Evolutionary conservation across 2,888 invertebrate species (phyloP).

Genomic region (Idaea dimidiata): DNA sequence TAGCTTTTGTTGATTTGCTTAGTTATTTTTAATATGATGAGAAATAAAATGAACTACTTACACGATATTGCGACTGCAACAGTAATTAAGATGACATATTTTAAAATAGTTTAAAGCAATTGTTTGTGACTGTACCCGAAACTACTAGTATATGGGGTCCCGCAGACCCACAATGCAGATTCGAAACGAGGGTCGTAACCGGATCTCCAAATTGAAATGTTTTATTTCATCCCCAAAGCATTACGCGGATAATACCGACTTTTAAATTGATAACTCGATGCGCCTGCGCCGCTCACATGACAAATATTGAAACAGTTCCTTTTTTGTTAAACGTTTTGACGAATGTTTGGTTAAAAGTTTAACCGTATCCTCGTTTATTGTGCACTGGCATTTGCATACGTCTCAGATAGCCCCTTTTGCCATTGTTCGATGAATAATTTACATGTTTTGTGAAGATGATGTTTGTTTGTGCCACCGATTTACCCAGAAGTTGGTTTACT

Average conservation of each 20-base stretch:
- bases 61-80: too few species aligned
- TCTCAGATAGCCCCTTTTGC: constrained; percentile 24
- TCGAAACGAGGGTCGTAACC: constrained; percentile 73
- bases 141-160: constrained; percentile 73
- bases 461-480: constrained; percentile 60
- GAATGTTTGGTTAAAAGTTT: constrained; percentile 73
- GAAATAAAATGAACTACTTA: too few species aligned
- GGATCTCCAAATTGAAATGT: constrained; percentile 81
- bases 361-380: constrained; percentile 68
- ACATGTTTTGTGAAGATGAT: constrained; percentile 50
- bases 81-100: too few species aligned
- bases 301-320: constrained; percentile 42
- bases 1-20: too few species aligned
- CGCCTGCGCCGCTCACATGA: constrained; percentile 58
- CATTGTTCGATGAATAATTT: constrained; percentile 46
- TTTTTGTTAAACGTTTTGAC: constrained; percentile 41
- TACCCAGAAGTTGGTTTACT: constrained; percentile 56
- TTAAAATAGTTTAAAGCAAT: constrained; percentile 10
- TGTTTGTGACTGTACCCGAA: constrained; percentile 55
- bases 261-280: constrained; percentile 78
- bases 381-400: constrained; percentile 57
- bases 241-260: constrained; percentile 72
- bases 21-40: too few species aligned
- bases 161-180: constrained; percentile 76
- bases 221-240: constrained; percentile 71